Evolutionary conservation across 2,888 invertebrate species (phyloP).

Genomic region (Drosophila pseudotalamancana): DNA sequence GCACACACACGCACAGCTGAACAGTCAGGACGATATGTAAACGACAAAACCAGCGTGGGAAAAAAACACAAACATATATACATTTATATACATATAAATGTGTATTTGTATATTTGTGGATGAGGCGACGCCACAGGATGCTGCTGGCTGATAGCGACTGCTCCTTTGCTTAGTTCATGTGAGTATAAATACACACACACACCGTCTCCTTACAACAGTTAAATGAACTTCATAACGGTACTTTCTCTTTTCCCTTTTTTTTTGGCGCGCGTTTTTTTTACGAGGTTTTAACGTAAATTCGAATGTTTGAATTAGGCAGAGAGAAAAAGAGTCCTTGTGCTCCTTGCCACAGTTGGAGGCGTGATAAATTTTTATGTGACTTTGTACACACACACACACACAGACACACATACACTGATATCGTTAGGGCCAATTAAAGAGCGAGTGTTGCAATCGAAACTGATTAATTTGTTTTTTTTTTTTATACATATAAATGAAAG

Average conservation of each 20-base stretch:
- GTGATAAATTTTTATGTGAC: constrained; percentile 65
- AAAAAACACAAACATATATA: constrained; percentile 44
- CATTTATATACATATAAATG: constrained; percentile 9
- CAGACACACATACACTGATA: not conserved
- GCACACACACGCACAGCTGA: constrained; percentile 15
- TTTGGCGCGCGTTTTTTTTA: constrained; percentile 56
- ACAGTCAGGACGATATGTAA: constrained; percentile 62
- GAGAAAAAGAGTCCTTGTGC: constrained; percentile 33
- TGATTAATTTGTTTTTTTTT: constrained; percentile 46
- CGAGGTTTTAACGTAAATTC: constrained; percentile 67
- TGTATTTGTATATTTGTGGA: not conserved
- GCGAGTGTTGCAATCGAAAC: constrained; percentile 46
- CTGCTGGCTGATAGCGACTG: constrained; percentile 44
- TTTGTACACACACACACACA: not conserved
- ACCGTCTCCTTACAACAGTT: not conserved
- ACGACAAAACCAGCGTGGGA: constrained; percentile 72
- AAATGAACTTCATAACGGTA: constrained; percentile 56
- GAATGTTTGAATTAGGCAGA: constrained; percentile 62
- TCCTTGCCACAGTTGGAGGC: constrained; percentile 36
- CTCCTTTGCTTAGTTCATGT: constrained; percentile 47
- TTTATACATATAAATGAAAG: constrained; percentile 4
- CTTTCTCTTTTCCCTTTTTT: constrained; percentile 20
- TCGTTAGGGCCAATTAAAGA: constrained; percentile 46
- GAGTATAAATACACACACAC: constrained; percentile 36
- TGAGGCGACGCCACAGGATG: constrained; percentile 42